A percentile compares a stretch with the other conserved stretches of the same genome.
Conservation (phyloP, 2,888 invertebrate species). For the Xanthorhoe spadicearia region DNA sequence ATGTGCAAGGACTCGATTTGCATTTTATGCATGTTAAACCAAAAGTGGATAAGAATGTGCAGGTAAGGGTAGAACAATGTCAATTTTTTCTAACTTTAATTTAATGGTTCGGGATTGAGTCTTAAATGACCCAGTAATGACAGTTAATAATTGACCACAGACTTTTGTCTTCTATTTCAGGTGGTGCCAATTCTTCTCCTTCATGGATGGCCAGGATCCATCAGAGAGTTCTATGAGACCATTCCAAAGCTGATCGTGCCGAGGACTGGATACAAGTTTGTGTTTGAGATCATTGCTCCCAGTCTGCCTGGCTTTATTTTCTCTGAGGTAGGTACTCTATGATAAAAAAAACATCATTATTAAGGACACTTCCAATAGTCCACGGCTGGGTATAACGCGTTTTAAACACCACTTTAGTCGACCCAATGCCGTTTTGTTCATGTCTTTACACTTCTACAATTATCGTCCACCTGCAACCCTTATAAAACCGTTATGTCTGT, state of each 20-base stretch:
- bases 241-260: conserved; percentile 86
- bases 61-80: conserved; percentile 54
- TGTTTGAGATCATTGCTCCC: conserved; percentile 87
- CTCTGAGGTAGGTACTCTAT: conserved; percentile 71
- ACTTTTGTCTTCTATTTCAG: conserved; percentile 45
- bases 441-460: too few species aligned
- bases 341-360: background rate
- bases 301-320: conserved; percentile 82
- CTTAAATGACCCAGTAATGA: too few species aligned
- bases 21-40: conserved; percentile 91
- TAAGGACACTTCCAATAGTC: background rate
- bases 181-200: conserved; percentile 88
- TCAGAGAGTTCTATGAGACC: conserved; percentile 90
- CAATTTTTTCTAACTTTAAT: too few species aligned
- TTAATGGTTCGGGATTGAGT: too few species aligned
- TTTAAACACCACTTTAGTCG: too few species aligned
- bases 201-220: conserved; percentile 94
- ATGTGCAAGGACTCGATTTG: conserved; percentile 88
- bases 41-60: conserved; percentile 55
- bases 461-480: too few species aligned
- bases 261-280: conserved; percentile 80
- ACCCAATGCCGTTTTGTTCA: too few species aligned
- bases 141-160: too few species aligned
- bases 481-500: too few species aligned
- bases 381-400: too few species aligned